phyloP scores from a whole-genome alignment of 2,888 invertebrate species.

The Chymomyza procnemis region DNA sequence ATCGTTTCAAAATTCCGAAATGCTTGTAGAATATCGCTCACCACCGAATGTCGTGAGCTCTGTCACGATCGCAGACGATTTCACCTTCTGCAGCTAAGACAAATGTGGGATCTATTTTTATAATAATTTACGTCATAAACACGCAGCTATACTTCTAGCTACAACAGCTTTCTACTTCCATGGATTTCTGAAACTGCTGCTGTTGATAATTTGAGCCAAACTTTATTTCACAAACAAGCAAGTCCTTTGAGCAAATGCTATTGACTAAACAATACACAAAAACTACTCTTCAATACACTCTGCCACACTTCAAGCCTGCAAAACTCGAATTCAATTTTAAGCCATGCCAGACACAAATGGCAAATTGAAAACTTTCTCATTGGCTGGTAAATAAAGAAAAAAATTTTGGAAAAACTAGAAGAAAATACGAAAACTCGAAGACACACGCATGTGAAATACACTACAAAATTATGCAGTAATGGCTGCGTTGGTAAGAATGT shows the following conservation, averaged over 20 bases:
- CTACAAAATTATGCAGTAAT: neutral
- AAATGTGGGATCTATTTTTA: no score
- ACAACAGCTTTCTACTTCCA: neutral
- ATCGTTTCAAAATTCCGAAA: no score
- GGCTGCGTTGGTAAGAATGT: no score
- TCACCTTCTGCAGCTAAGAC: no score
- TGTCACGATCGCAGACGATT: no score
- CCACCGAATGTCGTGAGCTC: no score
- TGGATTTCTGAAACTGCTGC: constrained; percentile 15
- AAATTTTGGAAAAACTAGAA: neutral
- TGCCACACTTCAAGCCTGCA: constrained; percentile 19
- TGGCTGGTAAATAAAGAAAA: constrained; percentile 12
- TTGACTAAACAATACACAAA: constrained; percentile 69
- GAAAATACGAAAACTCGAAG: neutral
- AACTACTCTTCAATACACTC: constrained; percentile 47
- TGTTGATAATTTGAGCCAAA: neutral
- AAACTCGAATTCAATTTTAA: constrained; percentile 63
- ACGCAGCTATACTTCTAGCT: neutral
- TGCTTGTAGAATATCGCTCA: no score
- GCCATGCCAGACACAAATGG: constrained; percentile 45
- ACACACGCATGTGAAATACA: neutral
- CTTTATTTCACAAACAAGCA: constrained; percentile 54
- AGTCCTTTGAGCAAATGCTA: constrained; percentile 63
- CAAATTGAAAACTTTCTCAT: constrained; percentile 15
- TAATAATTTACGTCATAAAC: no score